Percentiles rank a stretch among this genome's conserved stretches.
These are phyloP conservation scores for Alloplasta piceator DNA, from an alignment of 2,888 invertebrate genomes.

Conservation along the genomic window DNA sequence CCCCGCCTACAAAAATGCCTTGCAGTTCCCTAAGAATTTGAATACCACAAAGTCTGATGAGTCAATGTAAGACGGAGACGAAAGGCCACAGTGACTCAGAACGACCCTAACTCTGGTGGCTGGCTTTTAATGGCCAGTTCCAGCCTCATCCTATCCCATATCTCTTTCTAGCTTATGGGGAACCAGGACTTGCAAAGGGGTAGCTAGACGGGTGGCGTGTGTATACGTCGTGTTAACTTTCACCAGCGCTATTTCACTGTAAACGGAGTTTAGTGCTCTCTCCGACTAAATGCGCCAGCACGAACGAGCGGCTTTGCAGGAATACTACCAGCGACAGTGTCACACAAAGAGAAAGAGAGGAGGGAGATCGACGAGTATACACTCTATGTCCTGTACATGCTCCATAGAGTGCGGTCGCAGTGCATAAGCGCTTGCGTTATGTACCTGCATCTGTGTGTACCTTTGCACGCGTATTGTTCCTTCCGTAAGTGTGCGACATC, in stretches of 20 bases:
- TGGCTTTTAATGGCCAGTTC: not conserved
- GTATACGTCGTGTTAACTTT: slow-evolving; percentile 69
- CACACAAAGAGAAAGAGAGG: slow-evolving; percentile 3
- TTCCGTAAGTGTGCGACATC: slow-evolving; percentile 54
- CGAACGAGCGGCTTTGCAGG: slow-evolving; percentile 59
- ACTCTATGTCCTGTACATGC: slow-evolving; percentile 46
- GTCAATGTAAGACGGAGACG: too few species aligned
- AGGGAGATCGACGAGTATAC: slow-evolving; percentile 35
- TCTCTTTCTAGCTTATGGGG: slow-evolving; percentile 8
- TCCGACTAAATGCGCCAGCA: slow-evolving; percentile 64
- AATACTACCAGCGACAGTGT: slow-evolving; percentile 52
- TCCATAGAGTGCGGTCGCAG: slow-evolving; percentile 62
- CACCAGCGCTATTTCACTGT: slow-evolving; percentile 67
- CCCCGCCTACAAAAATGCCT: too few species aligned
- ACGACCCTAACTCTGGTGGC: too few species aligned
- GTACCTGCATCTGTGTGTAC: slow-evolving; percentile 7
- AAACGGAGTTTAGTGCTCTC: slow-evolving; percentile 70
- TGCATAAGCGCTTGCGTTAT: slow-evolving; percentile 56
- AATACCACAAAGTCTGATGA: too few species aligned
- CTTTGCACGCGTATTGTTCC: slow-evolving; percentile 33
- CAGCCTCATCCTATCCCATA: not conserved
- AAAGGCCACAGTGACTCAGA: too few species aligned
- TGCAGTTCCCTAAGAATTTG: too few species aligned
- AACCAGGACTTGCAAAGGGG: slow-evolving; percentile 44
- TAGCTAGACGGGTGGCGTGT: slow-evolving; percentile 16